phyloP scores from a whole-genome alignment of 1,140 invertebrate genomes.

The Drosophila pachea region DNA sequence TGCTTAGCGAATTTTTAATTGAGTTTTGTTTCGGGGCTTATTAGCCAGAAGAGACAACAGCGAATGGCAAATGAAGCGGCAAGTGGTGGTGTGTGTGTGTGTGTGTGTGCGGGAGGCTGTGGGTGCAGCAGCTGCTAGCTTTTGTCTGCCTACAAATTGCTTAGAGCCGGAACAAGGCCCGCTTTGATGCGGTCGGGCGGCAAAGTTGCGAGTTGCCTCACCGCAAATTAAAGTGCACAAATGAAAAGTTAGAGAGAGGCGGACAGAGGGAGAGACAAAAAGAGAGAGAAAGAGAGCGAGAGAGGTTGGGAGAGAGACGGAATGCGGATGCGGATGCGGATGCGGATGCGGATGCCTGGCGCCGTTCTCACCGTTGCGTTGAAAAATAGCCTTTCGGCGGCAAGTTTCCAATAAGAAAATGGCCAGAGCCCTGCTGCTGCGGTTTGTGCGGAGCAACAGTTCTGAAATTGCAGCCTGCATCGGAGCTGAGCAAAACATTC shows the following conservation, averaged over 20 bases:
- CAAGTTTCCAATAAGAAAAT: slow-evolving; percentile 59
- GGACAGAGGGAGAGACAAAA: not conserved
- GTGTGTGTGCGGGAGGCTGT: slow-evolving; percentile 25
- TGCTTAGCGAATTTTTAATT: slow-evolving; percentile 55
- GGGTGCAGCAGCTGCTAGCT: slow-evolving; percentile 52
- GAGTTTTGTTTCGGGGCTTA: slow-evolving; percentile 41
- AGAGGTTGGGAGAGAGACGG: slow-evolving; percentile 19
- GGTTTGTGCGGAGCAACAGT: slow-evolving; percentile 46
- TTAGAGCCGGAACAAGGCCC: slow-evolving; percentile 12
- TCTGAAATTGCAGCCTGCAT: slow-evolving; percentile 65
- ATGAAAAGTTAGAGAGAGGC: slow-evolving; percentile 60
- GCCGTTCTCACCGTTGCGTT: slow-evolving; percentile 22
- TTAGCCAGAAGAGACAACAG: slow-evolving; percentile 22
- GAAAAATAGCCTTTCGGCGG: slow-evolving; percentile 62
- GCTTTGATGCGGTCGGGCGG: slow-evolving; percentile 68
- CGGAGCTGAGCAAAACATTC: slow-evolving; percentile 51
- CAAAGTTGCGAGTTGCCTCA: slow-evolving; percentile 56
- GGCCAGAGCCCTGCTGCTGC: slow-evolving; percentile 43
- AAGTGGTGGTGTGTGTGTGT: slow-evolving; percentile 13
- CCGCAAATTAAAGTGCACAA: slow-evolving; percentile 75
- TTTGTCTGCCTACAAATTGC: slow-evolving; percentile 60
- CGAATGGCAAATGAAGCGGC: slow-evolving; percentile 29
- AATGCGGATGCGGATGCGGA: too few relatives aligned
- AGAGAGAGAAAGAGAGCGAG: slow-evolving; percentile 13
- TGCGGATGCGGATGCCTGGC: slow-evolving; percentile 2